Evolutionary conservation across 2,113 vertebrate species (phyloP), one percentile per base, ranked within the genome.

Genomic region (Saccopteryx leptura): DNA sequence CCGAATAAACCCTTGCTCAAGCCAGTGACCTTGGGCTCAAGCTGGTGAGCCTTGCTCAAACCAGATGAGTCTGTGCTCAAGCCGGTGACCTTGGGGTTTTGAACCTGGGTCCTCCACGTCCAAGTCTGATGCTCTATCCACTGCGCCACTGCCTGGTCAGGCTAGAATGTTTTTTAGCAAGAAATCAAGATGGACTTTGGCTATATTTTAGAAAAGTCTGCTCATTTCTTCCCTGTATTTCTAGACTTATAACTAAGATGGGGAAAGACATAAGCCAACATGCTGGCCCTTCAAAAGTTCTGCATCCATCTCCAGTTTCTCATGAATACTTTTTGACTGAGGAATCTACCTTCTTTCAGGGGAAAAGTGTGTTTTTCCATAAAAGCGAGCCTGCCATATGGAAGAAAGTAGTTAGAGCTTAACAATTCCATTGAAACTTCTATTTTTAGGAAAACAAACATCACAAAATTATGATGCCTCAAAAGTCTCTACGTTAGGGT

Each of bases 351-450:
- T 88, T 71, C 10, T 60, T 75, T 71, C 39, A 76, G 71, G 50
- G n/a, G 74, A 87, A 28, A 19, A 9, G 5, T 69, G 4, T 54
- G 21, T 95, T 96, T 94, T 96, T 79, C 54, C 46, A 33, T 82
- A 65, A 82, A 63, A 52, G 21, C 81, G 93, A 72, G 8, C 19
- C 9, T 72, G n/a, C 74, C 28, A 2, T 89, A 8, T 48, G 60
- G 54, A 69, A 46, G 68, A 87, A 66, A 31, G 71, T 69, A 63
- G 7, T 50, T 90, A n/a, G 1, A 26, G 12, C 26, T 91, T 76
- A 56, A 88, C 39, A 88, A 13, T 68, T 96, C 68, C 33, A 85
- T 83, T 28, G 46, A 90, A 85, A 68, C 13, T 39, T 74, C 28
- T 7, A 28, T 92, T 4, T 28, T n/a, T 79, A 63, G 69, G 69